A percentile compares a stretch with the other conserved stretches of the same genome.
These are phyloP conservation scores for Marcusenius ussheri DNA, from an alignment of 2,113 vertebrate species.

Conservation along the genomic window DNA sequence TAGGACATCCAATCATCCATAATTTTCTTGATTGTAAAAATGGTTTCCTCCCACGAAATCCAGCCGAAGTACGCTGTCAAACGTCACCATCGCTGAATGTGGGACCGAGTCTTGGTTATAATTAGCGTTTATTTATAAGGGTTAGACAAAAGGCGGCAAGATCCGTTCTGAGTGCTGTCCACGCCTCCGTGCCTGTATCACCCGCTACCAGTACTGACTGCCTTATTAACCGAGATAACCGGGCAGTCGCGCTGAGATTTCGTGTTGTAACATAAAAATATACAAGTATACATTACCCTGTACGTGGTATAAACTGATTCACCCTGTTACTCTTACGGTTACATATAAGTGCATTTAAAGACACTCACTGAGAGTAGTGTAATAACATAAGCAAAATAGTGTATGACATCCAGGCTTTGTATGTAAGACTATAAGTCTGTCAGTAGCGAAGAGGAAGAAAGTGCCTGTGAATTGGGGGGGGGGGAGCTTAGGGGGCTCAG, in stretches of 20 bases:
- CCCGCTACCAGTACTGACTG: background rate
- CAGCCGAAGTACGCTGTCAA: background rate
- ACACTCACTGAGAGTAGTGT: background rate
- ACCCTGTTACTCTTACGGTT: background rate
- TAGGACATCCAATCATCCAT: background rate
- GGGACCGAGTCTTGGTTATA: conserved; percentile 6
- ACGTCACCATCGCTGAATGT: conserved; percentile 7
- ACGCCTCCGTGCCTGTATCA: background rate
- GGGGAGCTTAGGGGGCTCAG: background rate
- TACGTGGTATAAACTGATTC: background rate
- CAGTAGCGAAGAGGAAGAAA: background rate
- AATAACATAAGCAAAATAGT: background rate
- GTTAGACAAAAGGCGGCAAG: conserved; percentile 9
- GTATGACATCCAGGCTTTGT: background rate
- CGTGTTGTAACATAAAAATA: background rate
- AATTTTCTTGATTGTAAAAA: background rate
- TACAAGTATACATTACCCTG: background rate
- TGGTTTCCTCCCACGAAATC: background rate
- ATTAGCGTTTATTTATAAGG: conserved; percentile 1
- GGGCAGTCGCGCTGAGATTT: background rate
- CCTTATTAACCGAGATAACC: background rate
- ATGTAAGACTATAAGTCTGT: background rate
- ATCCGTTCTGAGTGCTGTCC: background rate
- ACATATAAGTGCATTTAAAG: background rate
- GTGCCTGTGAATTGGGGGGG: background rate